Evolutionary conservation across 2,888 invertebrate genomes (phyloP), one percentile per base, ranked within the genome.

Genomic region (Mechanitis messenoides): DNA sequence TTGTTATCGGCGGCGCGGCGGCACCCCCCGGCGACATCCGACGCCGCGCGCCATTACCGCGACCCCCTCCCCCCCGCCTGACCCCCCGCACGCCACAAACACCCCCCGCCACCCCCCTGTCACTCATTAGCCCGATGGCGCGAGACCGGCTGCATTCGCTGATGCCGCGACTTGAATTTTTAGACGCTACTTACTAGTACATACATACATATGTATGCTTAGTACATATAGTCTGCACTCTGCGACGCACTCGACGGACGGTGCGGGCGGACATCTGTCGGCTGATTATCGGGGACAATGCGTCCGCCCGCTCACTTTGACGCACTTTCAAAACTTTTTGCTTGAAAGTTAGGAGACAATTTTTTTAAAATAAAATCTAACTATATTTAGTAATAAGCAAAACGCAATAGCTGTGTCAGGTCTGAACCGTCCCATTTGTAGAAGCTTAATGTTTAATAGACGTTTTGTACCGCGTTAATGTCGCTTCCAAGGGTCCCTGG

Each of bases 21-120:
- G 79, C 83, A 83, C 82, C 85, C 85, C 78, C 84, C 84, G 85
- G 85, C 87, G 89, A 85, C 87, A 84, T 84, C 83, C 86, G 83
- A 84, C 87, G 85, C 84, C 84, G 83, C 83, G 77, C 83, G 81
- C 85, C 84, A 84, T 81, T 85, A 84, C 85, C 83, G 74, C 75
- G 74, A 78, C 77, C 78, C 74, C 67, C 72, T 68, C 69, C 67
- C 62, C 66, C 67, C 64, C 63, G 63, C 68, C 56, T 68, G 63
- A 66, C 67, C 64, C 67, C 50, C 50, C 70, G 69, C 68, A 68
- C 71, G 73, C 66, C 61, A 71, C 71, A 69, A 72, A 69, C 68
- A 70, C 69, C 71, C 62, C 69, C 64, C 68, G 66, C 71, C 69
- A 62, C 67, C 67, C 66, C 73, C 71, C 70, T 70, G 73, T 66